Conservation (phyloP, 2,888 invertebrate genomes). For the Drosophila mimica region DNA sequence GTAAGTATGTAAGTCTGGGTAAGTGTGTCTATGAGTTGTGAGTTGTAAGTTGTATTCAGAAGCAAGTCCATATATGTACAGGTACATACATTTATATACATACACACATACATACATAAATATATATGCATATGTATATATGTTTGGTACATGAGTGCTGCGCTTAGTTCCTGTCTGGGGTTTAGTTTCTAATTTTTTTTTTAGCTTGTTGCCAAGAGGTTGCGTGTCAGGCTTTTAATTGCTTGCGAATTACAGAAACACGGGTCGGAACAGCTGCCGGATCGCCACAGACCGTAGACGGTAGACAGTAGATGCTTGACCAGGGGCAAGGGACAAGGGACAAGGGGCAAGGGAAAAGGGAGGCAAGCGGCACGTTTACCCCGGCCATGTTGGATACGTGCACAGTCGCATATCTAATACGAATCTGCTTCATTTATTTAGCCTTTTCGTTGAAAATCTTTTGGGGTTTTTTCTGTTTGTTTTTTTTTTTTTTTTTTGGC, state of each 20-base stretch:
- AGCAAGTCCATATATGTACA: slow-evolving; percentile 21
- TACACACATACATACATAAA: too few species aligned
- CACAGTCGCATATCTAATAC: slow-evolving; percentile 51
- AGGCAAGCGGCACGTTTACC: background rate
- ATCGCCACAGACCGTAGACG: background rate
- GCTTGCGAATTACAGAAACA: slow-evolving; percentile 72
- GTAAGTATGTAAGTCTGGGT: slow-evolving; percentile 8
- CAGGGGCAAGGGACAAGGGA: slow-evolving; percentile 1
- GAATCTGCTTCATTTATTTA: slow-evolving; percentile 43
- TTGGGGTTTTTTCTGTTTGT: slow-evolving; percentile 6
- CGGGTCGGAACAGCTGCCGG: slow-evolving; percentile 26
- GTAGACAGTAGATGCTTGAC: background rate
- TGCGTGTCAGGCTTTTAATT: slow-evolving; percentile 67
- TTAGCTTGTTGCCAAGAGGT: slow-evolving; percentile 65
- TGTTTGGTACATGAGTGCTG: slow-evolving; percentile 31
- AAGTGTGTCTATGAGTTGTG: slow-evolving; percentile 21
- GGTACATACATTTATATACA: slow-evolving; percentile 19
- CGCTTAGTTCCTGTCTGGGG: slow-evolving; percentile 61
- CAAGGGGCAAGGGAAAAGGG: slow-evolving; percentile 16
- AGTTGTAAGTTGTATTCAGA: slow-evolving; percentile 40
- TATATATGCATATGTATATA: background rate
- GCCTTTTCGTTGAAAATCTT: slow-evolving; percentile 45
- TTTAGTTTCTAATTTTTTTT: slow-evolving; percentile 52
- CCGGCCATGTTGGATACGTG: slow-evolving; percentile 62
- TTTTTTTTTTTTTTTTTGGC: slow-evolving; percentile 3